Conservation (phyloP, 2,888 invertebrate species). For the Sisyra nigra region DNA sequence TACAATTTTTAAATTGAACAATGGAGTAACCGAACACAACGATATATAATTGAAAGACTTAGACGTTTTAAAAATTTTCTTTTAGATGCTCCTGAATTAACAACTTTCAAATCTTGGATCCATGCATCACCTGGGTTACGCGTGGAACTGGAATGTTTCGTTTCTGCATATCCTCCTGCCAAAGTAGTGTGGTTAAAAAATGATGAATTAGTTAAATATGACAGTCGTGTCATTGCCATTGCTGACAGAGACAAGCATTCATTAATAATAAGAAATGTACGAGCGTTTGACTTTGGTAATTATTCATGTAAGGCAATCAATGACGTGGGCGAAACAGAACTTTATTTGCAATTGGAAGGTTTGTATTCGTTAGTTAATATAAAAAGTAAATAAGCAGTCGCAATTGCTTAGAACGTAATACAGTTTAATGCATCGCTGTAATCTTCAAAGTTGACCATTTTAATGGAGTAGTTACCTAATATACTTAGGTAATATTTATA, state of each 20-base stretch:
- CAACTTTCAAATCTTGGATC: constrained; percentile 45
- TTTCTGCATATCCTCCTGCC: constrained; percentile 53
- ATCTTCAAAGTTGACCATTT: neutral
- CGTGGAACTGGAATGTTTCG: constrained; percentile 49
- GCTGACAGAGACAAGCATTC: constrained; percentile 38
- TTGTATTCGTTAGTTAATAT: constrained; percentile 6
- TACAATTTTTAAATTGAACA: neutral
- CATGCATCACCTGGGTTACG: constrained; percentile 58
- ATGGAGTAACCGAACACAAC: too few species aligned
- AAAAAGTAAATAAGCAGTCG: too few species aligned
- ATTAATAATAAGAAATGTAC: constrained; percentile 50
- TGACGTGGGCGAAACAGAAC: constrained; percentile 50
- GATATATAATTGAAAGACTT: too few species aligned
- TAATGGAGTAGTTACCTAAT: too few species aligned
- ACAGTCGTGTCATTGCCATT: constrained; percentile 26
- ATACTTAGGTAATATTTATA: too few species aligned
- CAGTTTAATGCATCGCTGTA: neutral
- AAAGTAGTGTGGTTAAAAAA: constrained; percentile 51
- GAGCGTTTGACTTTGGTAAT: constrained; percentile 52
- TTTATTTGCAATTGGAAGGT: constrained; percentile 59
- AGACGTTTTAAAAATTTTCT: neutral
- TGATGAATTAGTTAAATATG: constrained; percentile 35
- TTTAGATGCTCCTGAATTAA: constrained; percentile 59
- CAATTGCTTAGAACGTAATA: too few species aligned
- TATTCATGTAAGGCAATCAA: constrained; percentile 68